Evolutionary conservation across 2,888 invertebrate genomes (phyloP), one percentile per base, ranked within the genome.

Genomic region (Oscheius sp.): DNA sequence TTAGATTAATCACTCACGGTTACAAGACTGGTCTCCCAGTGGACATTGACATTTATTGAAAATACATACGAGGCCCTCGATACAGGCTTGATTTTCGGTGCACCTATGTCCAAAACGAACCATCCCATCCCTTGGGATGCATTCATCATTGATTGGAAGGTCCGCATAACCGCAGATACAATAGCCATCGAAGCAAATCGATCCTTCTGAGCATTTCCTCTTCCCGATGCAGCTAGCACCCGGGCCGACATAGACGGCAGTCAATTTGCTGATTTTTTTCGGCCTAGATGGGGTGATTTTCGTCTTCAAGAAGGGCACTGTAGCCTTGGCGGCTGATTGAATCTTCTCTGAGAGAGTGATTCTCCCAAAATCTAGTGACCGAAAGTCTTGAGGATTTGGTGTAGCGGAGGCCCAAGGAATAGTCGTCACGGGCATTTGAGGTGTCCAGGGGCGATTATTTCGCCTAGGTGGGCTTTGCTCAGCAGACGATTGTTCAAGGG

Each of bases 21-120:
- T 50, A 74, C 78, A 78, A 1, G 55, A 53, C 27, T 69, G 46
- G 57, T 73, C 69, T 66, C 74, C 72, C 61, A 71, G 64, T 34
- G 70, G 72, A 69, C 84, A 84, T 63, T 70, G 73, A 71, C 84
- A 83, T n/a, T 69, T 42, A 33, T 73, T 77, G 46, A 74, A 70
- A 27, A 80, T 33, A 72, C 84, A 84, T 52, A 67, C 65, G 29
- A 80, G 69, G 45, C 72, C 70, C 58, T 72, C 66, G 53, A 65
- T 63, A 65, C 81, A 81, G 52, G 75, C 63, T 5, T 75, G 72
- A 20, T 71, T 65, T 37, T 64, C 63, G 52, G 71, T 72, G 55
- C 81, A 79, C 12, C 71, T 71, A 12, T 61, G 72, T 5, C 78
- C 78, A 12, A 75, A 57, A 8, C 72, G 73, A 10, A 74, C 63